Conservation (phyloP, 1,140 invertebrate genomes). For the Venustaconcha ellipsiformis region DNA sequence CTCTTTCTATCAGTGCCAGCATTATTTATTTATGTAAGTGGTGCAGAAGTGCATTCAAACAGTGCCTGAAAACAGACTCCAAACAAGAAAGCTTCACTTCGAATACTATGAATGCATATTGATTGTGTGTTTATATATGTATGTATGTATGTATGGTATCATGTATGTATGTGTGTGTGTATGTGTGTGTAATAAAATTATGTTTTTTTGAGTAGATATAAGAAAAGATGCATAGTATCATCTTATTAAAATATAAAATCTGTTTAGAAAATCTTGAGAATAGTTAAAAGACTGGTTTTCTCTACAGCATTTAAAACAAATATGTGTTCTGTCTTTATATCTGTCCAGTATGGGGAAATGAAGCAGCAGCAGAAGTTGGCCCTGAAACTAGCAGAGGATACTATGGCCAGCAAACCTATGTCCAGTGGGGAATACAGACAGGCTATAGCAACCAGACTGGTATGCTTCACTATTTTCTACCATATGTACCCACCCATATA, state of each 20-base stretch:
- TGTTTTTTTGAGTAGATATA: slow-evolving; percentile 2
- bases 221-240: background rate
- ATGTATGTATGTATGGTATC: too few species aligned
- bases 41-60: too few species aligned
- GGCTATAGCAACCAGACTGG: slow-evolving; percentile 54
- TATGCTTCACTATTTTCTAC: slow-evolving; percentile 15
- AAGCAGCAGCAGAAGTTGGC: slow-evolving; percentile 52
- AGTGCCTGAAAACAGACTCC: too few species aligned
- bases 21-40: too few species aligned
- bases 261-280: background rate
- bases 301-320: background rate
- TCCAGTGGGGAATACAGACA: slow-evolving; percentile 57
- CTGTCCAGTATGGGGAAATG: slow-evolving; percentile 55
- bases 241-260: background rate
- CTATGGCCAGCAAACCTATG: slow-evolving; percentile 48
- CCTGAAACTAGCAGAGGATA: slow-evolving; percentile 53
- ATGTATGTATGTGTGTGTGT: too few species aligned
- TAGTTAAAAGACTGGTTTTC: background rate
- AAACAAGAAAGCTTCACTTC: too few species aligned
- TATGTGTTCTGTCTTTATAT: background rate
- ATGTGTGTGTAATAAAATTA: background rate
- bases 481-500: background rate
- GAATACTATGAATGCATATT: too few species aligned
- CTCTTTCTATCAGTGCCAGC: too few species aligned
- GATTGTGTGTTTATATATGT: too few species aligned